Base-by-base conservation (phyloP, 2,797 vertebrate species). In the Anolis apletophallus region DNA sequence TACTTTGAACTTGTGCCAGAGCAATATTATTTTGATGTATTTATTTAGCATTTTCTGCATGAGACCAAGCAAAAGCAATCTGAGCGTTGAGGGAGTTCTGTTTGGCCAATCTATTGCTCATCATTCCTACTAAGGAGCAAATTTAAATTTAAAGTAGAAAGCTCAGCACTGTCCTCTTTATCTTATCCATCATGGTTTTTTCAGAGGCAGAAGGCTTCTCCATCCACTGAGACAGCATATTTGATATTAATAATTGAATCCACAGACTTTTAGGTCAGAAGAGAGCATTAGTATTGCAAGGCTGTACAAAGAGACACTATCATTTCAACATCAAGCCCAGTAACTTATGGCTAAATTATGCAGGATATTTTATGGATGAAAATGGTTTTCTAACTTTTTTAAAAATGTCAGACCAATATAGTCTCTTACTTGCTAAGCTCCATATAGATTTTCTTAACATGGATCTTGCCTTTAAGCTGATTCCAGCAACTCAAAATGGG, bases 91-190 rank as follows among this genome's bases (percentile, higher is more conserved):
- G 40, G 21, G 69, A 52, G 67, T 46, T 85, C 17, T 84, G 32
- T 85, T 88, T 78, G 73, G 32, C 29, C 77, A 88, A 90, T 80
- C 50, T 90, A 16, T n/a, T 61, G 34, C 57, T 87, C 26, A 29
- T 86, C 16, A 32, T 71, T 85, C 29, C 87, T 84, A 69, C 74
- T 80, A 88, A 84, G 67, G 67, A 91, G 14, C 16, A 92, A 85
- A 89, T 88, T 17, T 7, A 69, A 81, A 80, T 75, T 69, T 89
- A 76, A 91, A 91, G 90, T 83, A 81, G 55, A 91, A 91, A 81
- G 8, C 5, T 89, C 68, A 40, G 34, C 54, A 52, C 26, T 32
- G 1, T 6, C 61, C 32, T 88, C 83, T 61, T 26, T 79, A 16
- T 85, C 36, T 83, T 1, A 74, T 69, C 32, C 78, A 78, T 64